Evolutionary conservation across 2,888 invertebrate species (phyloP), one percentile per base, ranked within the genome.

Genomic region (Thysanoteuthis rhombus): DNA sequence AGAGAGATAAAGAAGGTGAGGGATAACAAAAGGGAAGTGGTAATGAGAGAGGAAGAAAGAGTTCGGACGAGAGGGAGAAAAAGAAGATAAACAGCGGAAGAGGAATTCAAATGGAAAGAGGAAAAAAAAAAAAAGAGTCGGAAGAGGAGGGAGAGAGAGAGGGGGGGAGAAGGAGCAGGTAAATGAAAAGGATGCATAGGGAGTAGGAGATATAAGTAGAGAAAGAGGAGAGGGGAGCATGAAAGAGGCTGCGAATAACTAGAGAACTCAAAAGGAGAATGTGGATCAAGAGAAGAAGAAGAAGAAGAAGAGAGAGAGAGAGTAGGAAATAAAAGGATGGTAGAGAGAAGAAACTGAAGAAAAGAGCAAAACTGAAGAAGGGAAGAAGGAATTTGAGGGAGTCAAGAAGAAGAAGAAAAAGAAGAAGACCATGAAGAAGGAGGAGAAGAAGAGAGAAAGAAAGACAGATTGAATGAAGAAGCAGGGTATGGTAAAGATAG

Each of bases 381-480:
- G 19, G 25, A 1, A 19, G 22, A 47, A 19, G 47, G 22, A 22
- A 22, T 16, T 19, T 16, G 22, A 75, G 75, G 12, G n/a, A 75
- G 16, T 22, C 19, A 47, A 4, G 16, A 75, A 32, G n/a, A n/a
- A n/a, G 32, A 32, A 1, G 12, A 47, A 19, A 75, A 32, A 8
- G n/a, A n/a, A n/a, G 75, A 16, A 8, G 16, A 12, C 1, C 0
- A 10, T 6, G 6, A 58, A 32, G 32, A 8, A 32, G 8, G 12
- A 58, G 12, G 32, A 58, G 8, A 32, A 6, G 8, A 0, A 32
- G 8, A 10, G 10, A 10, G 1, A 58, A 6, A n/a, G n/a, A 12
- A 10, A n/a, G 1, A n/a, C 0, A 75, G 16, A 12, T n/a, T 10
- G 2, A 32, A 10, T 0, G n/a, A 36, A n/a, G 36, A 1, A 3